Evolutionary conservation across 2,113 vertebrate genomes (phyloP).

Genomic region (Dasyornis broadbenti): DNA sequence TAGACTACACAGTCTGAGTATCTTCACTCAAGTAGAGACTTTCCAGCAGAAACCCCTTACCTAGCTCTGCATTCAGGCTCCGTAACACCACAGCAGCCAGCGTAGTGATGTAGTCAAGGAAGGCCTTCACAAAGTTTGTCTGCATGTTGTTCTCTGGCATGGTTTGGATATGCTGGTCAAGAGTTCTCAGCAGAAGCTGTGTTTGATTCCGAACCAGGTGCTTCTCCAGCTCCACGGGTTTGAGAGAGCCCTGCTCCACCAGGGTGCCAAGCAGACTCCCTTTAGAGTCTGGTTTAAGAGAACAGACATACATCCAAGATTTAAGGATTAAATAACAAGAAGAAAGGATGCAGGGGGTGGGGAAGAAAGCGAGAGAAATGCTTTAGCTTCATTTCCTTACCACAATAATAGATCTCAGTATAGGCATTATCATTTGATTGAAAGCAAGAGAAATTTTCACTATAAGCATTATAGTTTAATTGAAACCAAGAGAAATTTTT

Average conservation of each 20-base stretch:
- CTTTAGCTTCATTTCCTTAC: background rate
- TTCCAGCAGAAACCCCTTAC: conserved; percentile 45
- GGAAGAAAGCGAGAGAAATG: background rate
- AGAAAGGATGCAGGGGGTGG: accelerated
- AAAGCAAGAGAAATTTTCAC: background rate
- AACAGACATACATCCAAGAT: background rate
- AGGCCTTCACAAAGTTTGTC: conserved; percentile 78
- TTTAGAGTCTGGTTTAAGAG: conserved; percentile 62
- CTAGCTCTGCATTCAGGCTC: conserved; percentile 83
- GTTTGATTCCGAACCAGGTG: conserved; percentile 81
- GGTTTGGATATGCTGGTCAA: conserved; percentile 74
- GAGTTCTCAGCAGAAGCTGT: conserved; percentile 80
- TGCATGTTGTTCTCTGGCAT: background rate
- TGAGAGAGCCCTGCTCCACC: conserved; percentile 84
- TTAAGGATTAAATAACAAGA: background rate
- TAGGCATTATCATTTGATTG: background rate
- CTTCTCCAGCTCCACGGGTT: conserved; percentile 77
- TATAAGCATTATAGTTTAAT: background rate
- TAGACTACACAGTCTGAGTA: background rate
- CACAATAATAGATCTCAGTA: background rate
- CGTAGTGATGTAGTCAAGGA: conserved; percentile 84
- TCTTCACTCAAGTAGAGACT: background rate
- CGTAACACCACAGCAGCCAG: conserved; percentile 81
- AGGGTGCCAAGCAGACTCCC: conserved; percentile 74
- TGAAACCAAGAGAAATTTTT: background rate